These are phyloP conservation scores for Tympanuchus pallidicinctus DNA, from an alignment of 2,113 vertebrate genomes.

Conservation along the genomic window DNA sequence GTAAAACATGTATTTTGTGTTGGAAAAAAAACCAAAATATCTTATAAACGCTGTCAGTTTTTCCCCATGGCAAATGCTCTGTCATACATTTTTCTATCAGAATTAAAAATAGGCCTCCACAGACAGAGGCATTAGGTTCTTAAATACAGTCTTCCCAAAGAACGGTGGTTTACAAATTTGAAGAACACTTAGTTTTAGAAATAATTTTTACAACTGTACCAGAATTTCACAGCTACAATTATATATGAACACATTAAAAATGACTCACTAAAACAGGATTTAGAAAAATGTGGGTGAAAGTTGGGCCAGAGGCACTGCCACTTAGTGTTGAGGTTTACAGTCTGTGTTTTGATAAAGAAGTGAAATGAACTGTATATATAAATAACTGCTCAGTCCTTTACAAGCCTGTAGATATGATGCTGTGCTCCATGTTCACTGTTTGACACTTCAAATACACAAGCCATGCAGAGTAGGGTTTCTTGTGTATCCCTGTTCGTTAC, in stretches of 20 bases:
- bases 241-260: slow-evolving; percentile 90
- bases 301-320: slow-evolving; percentile 93
- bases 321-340: slow-evolving; percentile 91
- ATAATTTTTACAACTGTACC: slow-evolving; percentile 95
- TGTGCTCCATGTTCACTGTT: slow-evolving; percentile 99
- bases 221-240: slow-evolving; percentile 96
- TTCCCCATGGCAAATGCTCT: slow-evolving; percentile 80
- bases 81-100: slow-evolving; percentile 75
- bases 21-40: slow-evolving; percentile 76
- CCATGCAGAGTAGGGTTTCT: slow-evolving; percentile 99
- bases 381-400: slow-evolving; percentile 94
- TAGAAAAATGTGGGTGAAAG: slow-evolving; percentile 87
- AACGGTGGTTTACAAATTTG: slow-evolving; percentile 77
- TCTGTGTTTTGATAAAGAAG: slow-evolving; percentile 83
- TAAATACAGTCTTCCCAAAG: slow-evolving; percentile 77
- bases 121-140: slow-evolving; percentile 71
- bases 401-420: slow-evolving; percentile 99
- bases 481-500: slow-evolving; percentile 99
- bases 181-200: slow-evolving; percentile 83
- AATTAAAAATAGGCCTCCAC: slow-evolving; percentile 77
- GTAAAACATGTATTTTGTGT: slow-evolving; percentile 80
- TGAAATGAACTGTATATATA: slow-evolving; percentile 81
- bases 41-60: slow-evolving; percentile 79
- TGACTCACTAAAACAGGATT: slow-evolving; percentile 86
- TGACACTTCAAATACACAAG: slow-evolving; percentile 98